Percentiles rank a stretch among this genome's conserved stretches.
Conservation (phyloP, 2,888 invertebrate genomes). For the Hyalella azteca region DNA sequence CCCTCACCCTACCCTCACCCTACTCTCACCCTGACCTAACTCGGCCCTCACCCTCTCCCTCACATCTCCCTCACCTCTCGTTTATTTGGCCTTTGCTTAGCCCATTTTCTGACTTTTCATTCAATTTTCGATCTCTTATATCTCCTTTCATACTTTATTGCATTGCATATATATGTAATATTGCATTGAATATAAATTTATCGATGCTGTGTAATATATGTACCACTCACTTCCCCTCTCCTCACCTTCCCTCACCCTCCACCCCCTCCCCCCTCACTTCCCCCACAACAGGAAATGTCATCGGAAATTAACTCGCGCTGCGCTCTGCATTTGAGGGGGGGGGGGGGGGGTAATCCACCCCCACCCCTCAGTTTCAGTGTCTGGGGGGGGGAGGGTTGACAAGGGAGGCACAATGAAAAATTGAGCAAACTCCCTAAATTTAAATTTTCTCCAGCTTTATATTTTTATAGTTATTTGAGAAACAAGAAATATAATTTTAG, state of each 20-base stretch:
- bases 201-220: neutral
- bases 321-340: constrained; percentile 24
- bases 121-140: too few relatives aligned
- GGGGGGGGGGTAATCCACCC: constrained; percentile 21
- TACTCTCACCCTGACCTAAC: neutral
- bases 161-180: too few relatives aligned
- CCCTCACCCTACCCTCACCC: neutral
- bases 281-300: neutral
- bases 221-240: neutral
- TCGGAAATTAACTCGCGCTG: constrained; percentile 34
- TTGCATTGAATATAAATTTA: too few relatives aligned
- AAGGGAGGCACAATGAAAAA: neutral
- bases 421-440: too few relatives aligned
- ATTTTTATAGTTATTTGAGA: too few relatives aligned
- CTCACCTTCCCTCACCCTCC: neutral
- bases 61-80: too few relatives aligned
- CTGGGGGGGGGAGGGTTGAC: neutral
- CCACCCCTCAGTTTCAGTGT: neutral
- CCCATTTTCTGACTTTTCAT: too few relatives aligned
- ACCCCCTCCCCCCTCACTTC: neutral
- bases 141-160: too few relatives aligned
- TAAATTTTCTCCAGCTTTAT: too few relatives aligned
- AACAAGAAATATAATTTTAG: too few relatives aligned
- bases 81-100: too few relatives aligned
- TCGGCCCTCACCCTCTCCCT: neutral